A percentile compares a stretch with the other conserved stretches of the same genome.
Conservation (phyloP, 2,888 invertebrate genomes). For the Hydraecia micacea region DNA sequence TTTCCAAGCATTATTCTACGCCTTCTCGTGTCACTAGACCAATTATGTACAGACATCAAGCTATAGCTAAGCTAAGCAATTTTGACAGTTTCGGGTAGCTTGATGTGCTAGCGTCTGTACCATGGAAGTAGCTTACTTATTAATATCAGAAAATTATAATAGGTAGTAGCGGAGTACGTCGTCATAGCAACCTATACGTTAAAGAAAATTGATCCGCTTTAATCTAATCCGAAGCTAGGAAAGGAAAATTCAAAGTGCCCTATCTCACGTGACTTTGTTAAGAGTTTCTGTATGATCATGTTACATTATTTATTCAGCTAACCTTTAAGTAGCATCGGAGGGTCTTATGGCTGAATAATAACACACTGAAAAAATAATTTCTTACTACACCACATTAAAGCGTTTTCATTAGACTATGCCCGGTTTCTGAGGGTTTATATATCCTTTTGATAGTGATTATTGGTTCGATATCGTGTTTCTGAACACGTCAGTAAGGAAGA, state of each 20-base stretch:
- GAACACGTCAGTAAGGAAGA: too few species aligned
- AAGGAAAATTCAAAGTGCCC: slow-evolving; percentile 24
- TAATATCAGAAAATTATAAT: slow-evolving; percentile 17
- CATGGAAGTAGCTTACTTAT: slow-evolving; percentile 2
- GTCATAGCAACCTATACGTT: slow-evolving; percentile 23
- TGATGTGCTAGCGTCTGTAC: too few species aligned
- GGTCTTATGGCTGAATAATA: not conserved
- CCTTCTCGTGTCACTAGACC: not conserved
- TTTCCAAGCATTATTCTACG: not conserved
- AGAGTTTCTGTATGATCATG: not conserved
- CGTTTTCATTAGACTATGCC: too few species aligned
- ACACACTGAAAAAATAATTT: too few species aligned
- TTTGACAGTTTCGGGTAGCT: too few species aligned
- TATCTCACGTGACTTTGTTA: slow-evolving; percentile 21
- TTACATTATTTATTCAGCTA: slow-evolving; percentile 14
- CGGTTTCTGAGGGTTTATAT: too few species aligned
- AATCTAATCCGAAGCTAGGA: slow-evolving; percentile 13
- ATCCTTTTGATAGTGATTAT: too few species aligned
- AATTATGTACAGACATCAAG: too few species aligned
- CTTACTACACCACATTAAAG: too few species aligned
- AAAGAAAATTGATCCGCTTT: slow-evolving; percentile 21
- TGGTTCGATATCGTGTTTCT: too few species aligned
- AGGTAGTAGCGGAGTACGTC: not conserved
- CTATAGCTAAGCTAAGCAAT: too few species aligned
- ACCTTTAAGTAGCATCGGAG: slow-evolving; percentile 7